Evolutionary conservation across 2,113 vertebrate species (phyloP).

Genomic region (Rhadina sibilatrix): DNA sequence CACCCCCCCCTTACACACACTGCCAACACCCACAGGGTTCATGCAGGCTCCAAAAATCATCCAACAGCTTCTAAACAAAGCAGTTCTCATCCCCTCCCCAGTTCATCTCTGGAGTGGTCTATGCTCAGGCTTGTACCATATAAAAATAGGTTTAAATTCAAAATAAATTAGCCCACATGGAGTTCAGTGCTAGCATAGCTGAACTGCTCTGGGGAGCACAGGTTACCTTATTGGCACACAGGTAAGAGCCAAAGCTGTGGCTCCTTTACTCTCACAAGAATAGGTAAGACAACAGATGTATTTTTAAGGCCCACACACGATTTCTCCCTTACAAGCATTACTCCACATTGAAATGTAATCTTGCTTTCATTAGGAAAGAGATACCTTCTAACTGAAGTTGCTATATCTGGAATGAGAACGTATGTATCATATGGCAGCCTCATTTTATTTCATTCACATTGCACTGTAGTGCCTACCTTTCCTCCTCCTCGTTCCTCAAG

Average conservation of each 20-base stretch:
- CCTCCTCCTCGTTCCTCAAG: constrained; percentile 27
- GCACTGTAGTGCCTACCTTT: background rate
- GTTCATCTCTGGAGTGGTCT: background rate
- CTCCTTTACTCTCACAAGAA: background rate
- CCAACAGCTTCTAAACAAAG: background rate
- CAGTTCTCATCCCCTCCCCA: background rate
- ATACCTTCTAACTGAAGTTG: background rate
- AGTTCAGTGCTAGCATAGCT: background rate
- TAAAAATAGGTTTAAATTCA: background rate
- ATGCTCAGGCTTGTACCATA: background rate
- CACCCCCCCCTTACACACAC: background rate
- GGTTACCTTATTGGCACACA: background rate
- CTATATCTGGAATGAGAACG: background rate
- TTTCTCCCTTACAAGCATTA: background rate
- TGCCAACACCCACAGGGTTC: background rate
- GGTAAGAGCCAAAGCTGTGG: background rate
- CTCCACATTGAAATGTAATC: background rate
- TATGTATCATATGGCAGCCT: background rate
- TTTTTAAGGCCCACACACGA: background rate
- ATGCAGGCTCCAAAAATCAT: background rate
- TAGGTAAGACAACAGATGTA: background rate
- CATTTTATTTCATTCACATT: constrained; percentile 21
- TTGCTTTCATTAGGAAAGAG: constrained; percentile 26
- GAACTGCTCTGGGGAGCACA: background rate
- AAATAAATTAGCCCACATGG: background rate